phyloP scores from a whole-genome alignment of 2,888 invertebrate species.

The Uloborus plumipes region DNA sequence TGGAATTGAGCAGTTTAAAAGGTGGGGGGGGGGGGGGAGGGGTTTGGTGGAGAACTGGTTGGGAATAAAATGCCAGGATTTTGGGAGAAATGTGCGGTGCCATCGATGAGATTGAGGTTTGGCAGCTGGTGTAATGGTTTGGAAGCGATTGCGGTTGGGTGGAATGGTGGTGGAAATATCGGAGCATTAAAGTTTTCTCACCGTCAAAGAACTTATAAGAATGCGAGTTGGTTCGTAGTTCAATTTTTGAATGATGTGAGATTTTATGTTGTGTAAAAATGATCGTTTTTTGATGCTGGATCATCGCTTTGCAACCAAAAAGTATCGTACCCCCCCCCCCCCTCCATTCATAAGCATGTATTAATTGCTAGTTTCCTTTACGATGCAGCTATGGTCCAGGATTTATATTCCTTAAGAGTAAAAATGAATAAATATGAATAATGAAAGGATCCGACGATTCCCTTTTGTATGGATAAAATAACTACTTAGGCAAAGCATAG shows the following conservation, averaged over 20 bases:
- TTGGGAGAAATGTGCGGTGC: background rate
- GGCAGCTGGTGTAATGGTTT: conserved; percentile 28
- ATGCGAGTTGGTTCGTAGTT: background rate
- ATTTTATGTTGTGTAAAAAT: background rate
- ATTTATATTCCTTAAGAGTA: too few species aligned
- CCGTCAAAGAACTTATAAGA: background rate
- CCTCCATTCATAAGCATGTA: too few species aligned
- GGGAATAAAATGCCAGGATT: background rate
- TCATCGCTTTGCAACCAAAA: too few species aligned
- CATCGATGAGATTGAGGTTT: conserved; percentile 22
- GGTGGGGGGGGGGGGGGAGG: background rate
- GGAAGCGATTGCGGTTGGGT: conserved; percentile 18
- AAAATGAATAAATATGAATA: too few species aligned
- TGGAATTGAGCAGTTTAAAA: conserved; percentile 38
- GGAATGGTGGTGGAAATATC: conserved; percentile 14
- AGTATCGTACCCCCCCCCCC: too few species aligned
- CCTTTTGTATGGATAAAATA: too few species aligned
- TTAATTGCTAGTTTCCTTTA: too few species aligned
- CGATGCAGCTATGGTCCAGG: too few species aligned
- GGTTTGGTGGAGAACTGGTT: background rate
- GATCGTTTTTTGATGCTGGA: background rate
- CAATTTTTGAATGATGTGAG: background rate
- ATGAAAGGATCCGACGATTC: too few species aligned
- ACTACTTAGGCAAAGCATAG: too few species aligned
- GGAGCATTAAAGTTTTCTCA: background rate